Conservation (phyloP, 1,140 invertebrate genomes). For the Delia radicum region DNA sequence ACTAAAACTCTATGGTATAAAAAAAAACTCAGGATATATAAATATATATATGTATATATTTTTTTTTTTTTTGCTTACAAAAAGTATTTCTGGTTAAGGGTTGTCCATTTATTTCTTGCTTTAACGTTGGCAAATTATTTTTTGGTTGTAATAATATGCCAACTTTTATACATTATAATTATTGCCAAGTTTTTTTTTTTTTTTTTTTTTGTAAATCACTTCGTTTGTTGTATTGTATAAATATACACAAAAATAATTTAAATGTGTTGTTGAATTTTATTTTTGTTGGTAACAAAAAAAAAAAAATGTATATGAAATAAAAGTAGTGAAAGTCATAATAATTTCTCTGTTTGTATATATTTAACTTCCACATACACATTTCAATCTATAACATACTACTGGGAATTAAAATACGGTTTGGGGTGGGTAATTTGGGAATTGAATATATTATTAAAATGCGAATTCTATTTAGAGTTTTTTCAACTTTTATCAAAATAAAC, state of each 20-base stretch:
- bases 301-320: neutral
- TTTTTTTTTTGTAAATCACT: neutral
- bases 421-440: neutral
- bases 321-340: conserved; percentile 13
- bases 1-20: too few species aligned
- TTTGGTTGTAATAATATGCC: neutral
- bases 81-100: too few species aligned
- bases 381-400: neutral
- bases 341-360: conserved; percentile 4
- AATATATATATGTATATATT: too few species aligned
- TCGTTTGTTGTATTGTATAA: neutral
- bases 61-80: neutral
- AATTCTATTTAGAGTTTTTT: too few species aligned
- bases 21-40: too few species aligned
- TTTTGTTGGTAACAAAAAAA: conserved; percentile 11
- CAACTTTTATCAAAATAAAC: too few species aligned
- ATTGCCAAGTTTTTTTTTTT: neutral
- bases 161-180: neutral
- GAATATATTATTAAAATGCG: too few species aligned
- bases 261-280: neutral
- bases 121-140: neutral
- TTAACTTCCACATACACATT: neutral
- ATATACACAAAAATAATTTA: neutral
- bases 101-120: neutral
- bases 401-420: neutral